Evolutionary conservation across 2,888 invertebrate species (phyloP), one percentile per base, ranked within the genome.

Genomic region (Polyommatus icarus): DNA sequence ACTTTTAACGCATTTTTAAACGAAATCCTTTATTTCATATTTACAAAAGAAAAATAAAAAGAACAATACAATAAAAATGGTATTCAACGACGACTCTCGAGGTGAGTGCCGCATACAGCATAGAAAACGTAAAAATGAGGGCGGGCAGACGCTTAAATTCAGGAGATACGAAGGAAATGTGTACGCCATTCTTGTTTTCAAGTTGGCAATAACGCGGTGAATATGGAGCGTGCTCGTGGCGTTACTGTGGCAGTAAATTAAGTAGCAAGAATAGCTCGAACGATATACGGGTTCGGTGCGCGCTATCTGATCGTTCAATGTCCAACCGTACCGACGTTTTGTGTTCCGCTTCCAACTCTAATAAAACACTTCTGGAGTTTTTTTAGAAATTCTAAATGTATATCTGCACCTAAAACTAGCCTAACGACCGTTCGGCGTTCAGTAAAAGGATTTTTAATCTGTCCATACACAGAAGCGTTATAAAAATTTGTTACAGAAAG

Each of bases 181-280:
- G 89, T 90, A 87, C 88, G 90, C 88, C 87, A 89, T 92, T 92
- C 90, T 90, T 91, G 90, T 90, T 92, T 93, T 91, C 91, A 91
- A 93, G 92, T 91, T 90, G 92, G 92, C 90, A 92, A 92, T 93
- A 93, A 93, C 91, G 89, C 87, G 87, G 89, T 89, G 90, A 89
- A 90, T 91, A 90, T 89, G 91, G 91, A 90, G 92, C 91, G 89
- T 91, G 93, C 88, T 91, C 86, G 88, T 92, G 93, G 92, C 93
- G 89, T 92, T 90, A 88, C 91, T 89, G 88, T 87, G 87, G 90
- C 90, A 90, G 90, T 93, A 92, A 93, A 93, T 92, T 83, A 82
- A 83, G 82, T 81, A 83, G 81, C 80, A 80, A 90, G 91, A 89
- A 88, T 82, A 84, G 84, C 86, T 88, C 85, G 85, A 85, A 86